Percentiles rank a stretch among this genome's conserved stretches.
phyloP scores from a whole-genome alignment of 2,888 invertebrate genomes.

The Trachelus troglodyta region DNA sequence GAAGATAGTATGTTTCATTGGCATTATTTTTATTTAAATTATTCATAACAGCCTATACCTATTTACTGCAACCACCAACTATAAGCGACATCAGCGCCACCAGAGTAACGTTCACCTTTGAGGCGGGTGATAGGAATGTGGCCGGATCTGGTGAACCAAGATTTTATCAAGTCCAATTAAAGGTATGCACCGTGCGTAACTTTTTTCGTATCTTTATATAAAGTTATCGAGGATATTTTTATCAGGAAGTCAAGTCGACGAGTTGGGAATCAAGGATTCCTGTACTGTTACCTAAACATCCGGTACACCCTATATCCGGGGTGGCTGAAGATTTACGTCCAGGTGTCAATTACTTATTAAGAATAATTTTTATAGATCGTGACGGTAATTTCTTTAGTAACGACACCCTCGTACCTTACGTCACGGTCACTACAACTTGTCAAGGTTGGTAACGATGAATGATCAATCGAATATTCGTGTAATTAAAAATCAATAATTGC shows the following conservation, averaged over 20 bases:
- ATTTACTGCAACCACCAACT: constrained; percentile 29
- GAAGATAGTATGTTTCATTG: not conserved
- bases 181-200: constrained; percentile 18
- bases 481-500: constrained; percentile 7
- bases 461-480: no score
- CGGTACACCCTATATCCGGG: not conserved
- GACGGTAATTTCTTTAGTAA: constrained; percentile 29
- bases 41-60: constrained; percentile 29
- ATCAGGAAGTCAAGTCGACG: constrained; percentile 19
- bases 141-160: constrained; percentile 29
- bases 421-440: constrained; percentile 27
- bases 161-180: constrained; percentile 34
- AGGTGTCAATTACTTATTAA: constrained; percentile 23
- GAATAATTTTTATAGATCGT: constrained; percentile 31
- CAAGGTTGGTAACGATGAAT: constrained; percentile 17
- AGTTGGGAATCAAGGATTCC: constrained; percentile 20
- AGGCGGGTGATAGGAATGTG: constrained; percentile 16
- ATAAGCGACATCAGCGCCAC: constrained; percentile 28
- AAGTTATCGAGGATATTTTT: not conserved
- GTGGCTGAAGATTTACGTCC: constrained; percentile 27
- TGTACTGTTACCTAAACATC: constrained; percentile 2
- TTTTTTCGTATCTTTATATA: not conserved
- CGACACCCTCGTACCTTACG: constrained; percentile 23
- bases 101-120: constrained; percentile 25
- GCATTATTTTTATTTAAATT: not conserved